A percentile compares a stretch with the other conserved stretches of the same genome.
phyloP scores from a whole-genome alignment of 2,113 vertebrate species.

The Xenus cinereus region DNA sequence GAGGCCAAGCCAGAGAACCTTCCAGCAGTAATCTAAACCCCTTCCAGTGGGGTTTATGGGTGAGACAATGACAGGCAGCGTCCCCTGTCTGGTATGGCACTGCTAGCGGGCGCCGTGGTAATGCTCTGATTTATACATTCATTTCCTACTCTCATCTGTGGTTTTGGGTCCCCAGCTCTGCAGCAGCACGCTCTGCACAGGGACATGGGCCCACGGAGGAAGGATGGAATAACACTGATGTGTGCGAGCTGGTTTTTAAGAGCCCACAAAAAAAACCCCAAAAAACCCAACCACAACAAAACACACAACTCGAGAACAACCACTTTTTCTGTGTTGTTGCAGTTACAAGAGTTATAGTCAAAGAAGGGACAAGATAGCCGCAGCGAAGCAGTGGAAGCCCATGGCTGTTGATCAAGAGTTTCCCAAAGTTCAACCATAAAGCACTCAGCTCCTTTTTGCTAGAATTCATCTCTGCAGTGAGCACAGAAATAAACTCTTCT shows the following conservation, averaged over 20 bases:
- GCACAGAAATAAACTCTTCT: not conserved
- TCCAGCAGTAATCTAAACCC: not conserved
- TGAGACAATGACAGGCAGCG: not conserved
- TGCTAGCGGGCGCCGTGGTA: not conserved
- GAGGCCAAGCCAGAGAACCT: not conserved
- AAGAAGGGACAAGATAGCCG: not conserved
- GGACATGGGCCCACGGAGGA: not conserved
- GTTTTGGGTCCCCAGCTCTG: not conserved
- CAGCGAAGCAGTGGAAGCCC: not conserved
- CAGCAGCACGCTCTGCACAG: not conserved
- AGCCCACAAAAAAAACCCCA: not conserved
- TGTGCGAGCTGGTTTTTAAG: not conserved
- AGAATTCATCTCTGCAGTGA: not conserved
- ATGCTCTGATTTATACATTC: not conserved
- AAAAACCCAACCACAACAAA: not conserved
- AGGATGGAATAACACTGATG: not conserved
- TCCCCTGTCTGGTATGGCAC: not conserved
- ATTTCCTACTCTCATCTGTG: conserved; percentile 6
- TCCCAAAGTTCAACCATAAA: not conserved
- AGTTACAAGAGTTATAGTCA: not conserved
- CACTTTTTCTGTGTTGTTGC: not conserved
- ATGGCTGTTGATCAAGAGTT: not conserved
- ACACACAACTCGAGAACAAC: not conserved
- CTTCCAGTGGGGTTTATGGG: not conserved
- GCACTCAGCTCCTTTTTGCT: not conserved